Evolutionary conservation across 2,888 invertebrate genomes (phyloP).

Genomic region (Auanema freiburgensis): DNA sequence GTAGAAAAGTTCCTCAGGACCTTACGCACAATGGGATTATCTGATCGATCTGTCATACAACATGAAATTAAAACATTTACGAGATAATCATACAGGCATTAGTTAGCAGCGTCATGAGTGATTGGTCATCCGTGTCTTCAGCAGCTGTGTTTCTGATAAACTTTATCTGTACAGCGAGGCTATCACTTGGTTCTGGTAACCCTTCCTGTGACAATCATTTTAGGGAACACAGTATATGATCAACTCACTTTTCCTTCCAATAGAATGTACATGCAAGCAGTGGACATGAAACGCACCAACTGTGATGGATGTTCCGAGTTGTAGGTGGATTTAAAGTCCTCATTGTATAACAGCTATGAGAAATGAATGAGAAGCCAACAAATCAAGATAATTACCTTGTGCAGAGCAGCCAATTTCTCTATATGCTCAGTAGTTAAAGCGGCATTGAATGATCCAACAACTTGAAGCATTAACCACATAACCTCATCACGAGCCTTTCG

Average conservation of each 20-base stretch:
- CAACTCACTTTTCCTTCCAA: conserved; percentile 21
- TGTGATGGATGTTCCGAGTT: conserved; percentile 34
- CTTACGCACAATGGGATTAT: conserved; percentile 15
- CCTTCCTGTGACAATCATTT: conserved; percentile 9
- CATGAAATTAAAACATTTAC: background rate
- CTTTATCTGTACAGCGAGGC: conserved; percentile 29
- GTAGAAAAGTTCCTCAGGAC: background rate
- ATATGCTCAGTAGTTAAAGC: conserved; percentile 68
- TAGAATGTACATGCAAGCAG: conserved; percentile 42
- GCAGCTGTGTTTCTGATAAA: conserved; percentile 28
- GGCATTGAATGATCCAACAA: conserved; percentile 87
- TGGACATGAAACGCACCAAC: conserved; percentile 39
- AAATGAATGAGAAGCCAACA: background rate
- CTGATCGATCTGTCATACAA: conserved; percentile 22
- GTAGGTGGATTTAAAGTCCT: conserved; percentile 26
- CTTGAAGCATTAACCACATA: conserved; percentile 98
- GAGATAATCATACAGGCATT: conserved; percentile 46
- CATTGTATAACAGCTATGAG: conserved; percentile 28
- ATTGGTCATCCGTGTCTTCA: conserved; percentile 30
- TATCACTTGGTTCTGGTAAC: conserved; percentile 22
- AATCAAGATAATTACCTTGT: conserved; percentile 17
- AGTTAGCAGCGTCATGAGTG: conserved; percentile 48
- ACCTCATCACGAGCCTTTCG: conserved; percentile 89
- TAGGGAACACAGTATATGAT: background rate
- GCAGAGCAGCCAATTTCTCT: conserved; percentile 26